Evolutionary conservation across 1,140 invertebrate species (phyloP), one percentile per base, ranked within the genome.

Genomic region (Lasioglossum baleicum): DNA sequence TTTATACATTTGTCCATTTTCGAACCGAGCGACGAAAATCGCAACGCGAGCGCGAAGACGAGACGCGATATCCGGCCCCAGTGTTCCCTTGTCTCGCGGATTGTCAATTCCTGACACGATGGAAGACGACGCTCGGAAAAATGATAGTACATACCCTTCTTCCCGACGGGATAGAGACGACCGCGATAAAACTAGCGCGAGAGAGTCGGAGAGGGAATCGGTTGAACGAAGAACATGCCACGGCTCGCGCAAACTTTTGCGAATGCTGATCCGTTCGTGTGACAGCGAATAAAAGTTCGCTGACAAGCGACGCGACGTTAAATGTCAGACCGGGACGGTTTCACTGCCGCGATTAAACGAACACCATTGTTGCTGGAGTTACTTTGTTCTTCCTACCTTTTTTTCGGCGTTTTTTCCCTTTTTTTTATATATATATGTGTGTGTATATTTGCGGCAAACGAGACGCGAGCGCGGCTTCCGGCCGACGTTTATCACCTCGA

Each of bases 261-360:
- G 26, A 64, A 74, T 48, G 60, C 22, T 35, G 71, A 44, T 35
- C 64, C 67, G 66, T 35, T 48, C 67, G 67, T 63, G 73, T 75
- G 73, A 75, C 73, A 67, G 64, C 51, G 73, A 67, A 75, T 26
- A 68, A 75, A 75, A 75, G 73, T 58, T n/a, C 35, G 2, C 64
- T 6, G 15, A 40, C 72, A 8, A 6, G 17, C 35, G 56, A 35
- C 35, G 35, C 35, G 48, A 53, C 35, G 40, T 44, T 35, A 17
- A 58, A 58, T 58, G 56, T 58, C 56, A 58, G 56, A 20, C 6
- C 7, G 56, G n/a, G 56, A 58, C 56, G 56, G n/a, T n/a, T n/a
- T 20, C 56, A 2, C 6, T n/a, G 20, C 11, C 17, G 5, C 60
- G 60, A 7, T 60, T 63, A 15, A 63, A 31, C 60, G 26, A 63